Conservation (phyloP, 2,113 vertebrate genomes). For the Nothobranchius furzeri region DNA sequence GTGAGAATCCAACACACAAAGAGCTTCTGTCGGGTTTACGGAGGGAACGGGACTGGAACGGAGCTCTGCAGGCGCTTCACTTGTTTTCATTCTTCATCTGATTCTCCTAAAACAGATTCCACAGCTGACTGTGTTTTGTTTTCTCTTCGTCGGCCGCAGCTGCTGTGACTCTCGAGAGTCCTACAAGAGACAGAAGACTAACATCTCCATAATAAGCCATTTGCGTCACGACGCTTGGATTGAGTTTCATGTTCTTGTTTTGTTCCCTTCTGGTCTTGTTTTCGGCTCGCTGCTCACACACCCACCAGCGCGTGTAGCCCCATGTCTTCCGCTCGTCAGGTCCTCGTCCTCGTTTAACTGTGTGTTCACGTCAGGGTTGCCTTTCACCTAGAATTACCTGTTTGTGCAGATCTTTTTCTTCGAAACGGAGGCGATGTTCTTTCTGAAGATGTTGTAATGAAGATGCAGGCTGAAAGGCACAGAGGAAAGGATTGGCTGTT, state of each 20-base stretch:
- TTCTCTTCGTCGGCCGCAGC: too few relatives aligned
- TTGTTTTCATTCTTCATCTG: conserved; percentile 7
- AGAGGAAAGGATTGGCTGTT: too few relatives aligned
- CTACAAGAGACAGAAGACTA: neutral
- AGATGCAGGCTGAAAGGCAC: too few relatives aligned
- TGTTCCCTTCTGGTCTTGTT: neutral
- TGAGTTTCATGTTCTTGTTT: neutral
- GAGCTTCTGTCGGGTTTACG: conserved; percentile 11
- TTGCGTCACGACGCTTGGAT: neutral
- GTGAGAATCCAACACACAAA: conserved; percentile 19
- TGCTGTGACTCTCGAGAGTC: neutral
- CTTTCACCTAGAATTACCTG: neutral
- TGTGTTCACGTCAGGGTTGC: neutral
- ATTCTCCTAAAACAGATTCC: neutral
- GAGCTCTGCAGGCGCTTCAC: conserved; percentile 10
- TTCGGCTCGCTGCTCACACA: neutral
- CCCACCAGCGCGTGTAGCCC: neutral
- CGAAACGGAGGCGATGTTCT: neutral
- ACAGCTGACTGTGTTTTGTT: neutral
- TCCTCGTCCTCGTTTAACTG: neutral
- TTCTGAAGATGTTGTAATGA: neutral
- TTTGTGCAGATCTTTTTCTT: neutral
- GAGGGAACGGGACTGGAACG: neutral
- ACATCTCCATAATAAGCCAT: neutral
- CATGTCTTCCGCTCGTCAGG: neutral